Evolutionary conservation across 2,888 invertebrate species (phyloP).

Genomic region (Ptilodon capucinus): DNA sequence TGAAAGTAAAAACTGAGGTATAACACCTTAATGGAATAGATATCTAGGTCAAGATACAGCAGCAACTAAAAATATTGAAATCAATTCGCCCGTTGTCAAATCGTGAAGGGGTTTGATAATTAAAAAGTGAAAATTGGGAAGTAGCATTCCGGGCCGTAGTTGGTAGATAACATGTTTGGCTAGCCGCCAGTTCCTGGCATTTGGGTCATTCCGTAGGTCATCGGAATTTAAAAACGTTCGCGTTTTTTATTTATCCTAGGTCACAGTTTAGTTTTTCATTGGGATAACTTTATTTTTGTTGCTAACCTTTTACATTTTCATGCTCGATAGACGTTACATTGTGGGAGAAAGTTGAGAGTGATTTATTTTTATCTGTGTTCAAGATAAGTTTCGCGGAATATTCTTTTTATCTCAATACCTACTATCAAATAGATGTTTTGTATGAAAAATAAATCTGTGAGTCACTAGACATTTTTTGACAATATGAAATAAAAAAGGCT

Average conservation of each 20-base stretch:
- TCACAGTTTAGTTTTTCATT: not conserved
- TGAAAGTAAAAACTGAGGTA: not conserved
- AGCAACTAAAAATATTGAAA: slow-evolving; percentile 33
- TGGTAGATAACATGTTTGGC: slow-evolving; percentile 69
- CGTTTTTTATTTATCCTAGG: not conserved
- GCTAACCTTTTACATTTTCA: not conserved
- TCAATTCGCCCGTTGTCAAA: slow-evolving; percentile 42
- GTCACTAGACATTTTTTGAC: too few species aligned
- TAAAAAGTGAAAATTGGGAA: slow-evolving; percentile 75
- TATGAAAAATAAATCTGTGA: too few species aligned
- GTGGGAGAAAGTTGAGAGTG: not conserved
- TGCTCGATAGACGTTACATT: not conserved
- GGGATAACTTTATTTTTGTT: not conserved
- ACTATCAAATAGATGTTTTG: too few species aligned
- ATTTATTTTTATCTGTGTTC: not conserved
- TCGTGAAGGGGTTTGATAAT: slow-evolving; percentile 67
- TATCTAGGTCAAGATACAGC: slow-evolving; percentile 36
- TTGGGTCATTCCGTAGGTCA: slow-evolving; percentile 67
- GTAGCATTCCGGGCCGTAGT: slow-evolving; percentile 60
- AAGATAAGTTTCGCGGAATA: too few species aligned
- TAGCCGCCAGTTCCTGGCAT: slow-evolving; percentile 59
- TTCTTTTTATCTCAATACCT: too few species aligned
- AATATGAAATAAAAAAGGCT: too few species aligned
- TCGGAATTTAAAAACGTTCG: slow-evolving; percentile 29
- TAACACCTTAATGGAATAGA: not conserved